Conservation (phyloP, 2,113 vertebrate species). For the Todiramphus saurophagus region DNA sequence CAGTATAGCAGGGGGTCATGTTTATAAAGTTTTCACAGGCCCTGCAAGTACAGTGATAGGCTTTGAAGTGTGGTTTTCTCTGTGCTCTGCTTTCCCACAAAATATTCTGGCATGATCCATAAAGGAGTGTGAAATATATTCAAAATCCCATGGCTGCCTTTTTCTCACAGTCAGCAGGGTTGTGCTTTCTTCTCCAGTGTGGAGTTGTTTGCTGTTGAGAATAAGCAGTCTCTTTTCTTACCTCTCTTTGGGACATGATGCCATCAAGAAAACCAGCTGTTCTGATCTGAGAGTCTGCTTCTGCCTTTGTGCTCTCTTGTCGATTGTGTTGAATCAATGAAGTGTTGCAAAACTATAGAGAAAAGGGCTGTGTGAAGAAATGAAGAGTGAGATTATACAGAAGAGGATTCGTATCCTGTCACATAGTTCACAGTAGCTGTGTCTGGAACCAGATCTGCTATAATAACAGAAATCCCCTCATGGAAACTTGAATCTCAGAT, state of each 20-base stretch:
- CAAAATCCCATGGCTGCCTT: slow-evolving; percentile 44
- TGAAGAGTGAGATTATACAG: background rate
- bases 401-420: background rate
- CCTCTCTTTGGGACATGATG: slow-evolving; percentile 32
- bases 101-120: slow-evolving; percentile 29
- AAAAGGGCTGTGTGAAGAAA: background rate
- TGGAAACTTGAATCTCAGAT: background rate
- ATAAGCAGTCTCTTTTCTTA: slow-evolving; percentile 44
- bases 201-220: slow-evolving; percentile 56
- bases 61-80: slow-evolving; percentile 15
- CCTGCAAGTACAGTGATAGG: background rate
- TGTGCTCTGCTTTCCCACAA: background rate
- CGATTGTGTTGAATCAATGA: slow-evolving; percentile 2
- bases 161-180: slow-evolving; percentile 22
- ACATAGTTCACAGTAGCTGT: background rate
- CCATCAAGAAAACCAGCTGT: slow-evolving; percentile 58
- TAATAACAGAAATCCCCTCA: background rate
- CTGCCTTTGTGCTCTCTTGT: slow-evolving; percentile 11
- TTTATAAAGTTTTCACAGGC: background rate
- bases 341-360: slow-evolving; percentile 18
- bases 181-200: slow-evolving; percentile 32
- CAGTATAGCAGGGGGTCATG: background rate
- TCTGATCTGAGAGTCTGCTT: slow-evolving; percentile 1
- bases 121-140: slow-evolving; percentile 40
- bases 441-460: background rate